Percentiles rank a stretch among this genome's conserved stretches.
Conservation (phyloP, 37 sponge, comb jelly and placozoan genomes). For the Oopsacas minuta region DNA sequence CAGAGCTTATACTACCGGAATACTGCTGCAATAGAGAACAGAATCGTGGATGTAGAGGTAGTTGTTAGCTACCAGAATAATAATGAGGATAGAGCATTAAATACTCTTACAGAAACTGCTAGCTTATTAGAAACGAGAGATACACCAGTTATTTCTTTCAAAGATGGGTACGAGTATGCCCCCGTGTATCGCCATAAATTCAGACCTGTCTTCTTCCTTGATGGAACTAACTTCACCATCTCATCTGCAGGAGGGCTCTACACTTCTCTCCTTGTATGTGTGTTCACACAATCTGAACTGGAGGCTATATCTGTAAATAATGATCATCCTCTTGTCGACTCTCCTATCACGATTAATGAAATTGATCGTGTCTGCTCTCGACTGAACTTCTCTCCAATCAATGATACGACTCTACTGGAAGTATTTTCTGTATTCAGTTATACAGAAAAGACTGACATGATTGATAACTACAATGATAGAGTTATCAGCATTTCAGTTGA, state of each 20-base stretch:
- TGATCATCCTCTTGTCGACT: background rate
- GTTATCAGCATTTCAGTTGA: background rate
- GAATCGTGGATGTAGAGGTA: background rate
- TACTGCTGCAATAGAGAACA: background rate
- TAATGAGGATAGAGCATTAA: background rate
- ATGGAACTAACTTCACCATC: background rate
- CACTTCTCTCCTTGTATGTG: slow-evolving; percentile 3
- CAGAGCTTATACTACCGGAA: background rate
- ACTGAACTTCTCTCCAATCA: background rate
- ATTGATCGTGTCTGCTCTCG: background rate
- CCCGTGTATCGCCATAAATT: background rate
- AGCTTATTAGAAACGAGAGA: background rate
- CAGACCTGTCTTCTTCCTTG: background rate
- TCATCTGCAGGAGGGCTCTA: background rate
- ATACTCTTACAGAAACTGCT: background rate
- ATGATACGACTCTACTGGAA: background rate
- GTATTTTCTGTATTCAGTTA: background rate
- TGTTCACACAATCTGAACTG: background rate
- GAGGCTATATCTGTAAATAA: background rate
- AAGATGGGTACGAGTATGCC: background rate
- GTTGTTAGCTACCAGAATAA: background rate
- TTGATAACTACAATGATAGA: background rate
- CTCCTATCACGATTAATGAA: background rate
- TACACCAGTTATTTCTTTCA: background rate
- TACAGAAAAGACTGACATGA: background rate